phyloP scores from a whole-genome alignment of 1,140 invertebrate genomes.

The Hermetia illucens region DNA sequence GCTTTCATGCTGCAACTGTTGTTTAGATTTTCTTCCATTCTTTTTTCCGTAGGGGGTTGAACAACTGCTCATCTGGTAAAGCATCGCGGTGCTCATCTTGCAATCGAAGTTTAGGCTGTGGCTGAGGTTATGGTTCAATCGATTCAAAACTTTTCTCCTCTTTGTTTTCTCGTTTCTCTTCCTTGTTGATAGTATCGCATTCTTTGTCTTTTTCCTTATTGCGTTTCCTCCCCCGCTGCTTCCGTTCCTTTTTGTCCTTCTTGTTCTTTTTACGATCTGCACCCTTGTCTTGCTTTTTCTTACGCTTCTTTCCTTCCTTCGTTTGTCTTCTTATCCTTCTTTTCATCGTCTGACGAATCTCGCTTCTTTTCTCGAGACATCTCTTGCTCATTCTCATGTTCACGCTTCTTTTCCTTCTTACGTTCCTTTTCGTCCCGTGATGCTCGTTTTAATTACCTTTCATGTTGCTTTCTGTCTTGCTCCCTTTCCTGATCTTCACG shows the following conservation, averaged over 20 bases:
- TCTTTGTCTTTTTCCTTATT: conserved; percentile 31
- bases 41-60: background rate
- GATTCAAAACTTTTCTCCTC: conserved; percentile 16
- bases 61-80: background rate
- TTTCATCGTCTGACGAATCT: conserved; percentile 28
- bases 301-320: conserved; percentile 36
- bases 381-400: conserved; percentile 28
- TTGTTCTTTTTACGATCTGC: conserved; percentile 38
- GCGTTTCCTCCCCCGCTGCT: conserved; percentile 31
- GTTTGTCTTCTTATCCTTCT: conserved; percentile 36
- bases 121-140: background rate
- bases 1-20: background rate
- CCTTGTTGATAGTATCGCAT: conserved; percentile 29
- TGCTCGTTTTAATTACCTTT: conserved; percentile 14
- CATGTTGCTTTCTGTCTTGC: too few species aligned
- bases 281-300: conserved; percentile 33
- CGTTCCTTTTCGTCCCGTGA: conserved; percentile 31
- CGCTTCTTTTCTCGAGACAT: conserved; percentile 32
- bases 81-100: background rate
- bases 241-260: conserved; percentile 33
- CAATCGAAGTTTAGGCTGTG: background rate
- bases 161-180: conserved; percentile 18
- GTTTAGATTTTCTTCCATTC: background rate
- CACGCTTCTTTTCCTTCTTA: conserved; percentile 34
- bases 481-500: conserved; percentile 29